A percentile compares a stretch with the other conserved stretches of the same genome.
phyloP scores from a whole-genome alignment of 1,140 invertebrate species.

The Drosophila sechellia region DNA sequence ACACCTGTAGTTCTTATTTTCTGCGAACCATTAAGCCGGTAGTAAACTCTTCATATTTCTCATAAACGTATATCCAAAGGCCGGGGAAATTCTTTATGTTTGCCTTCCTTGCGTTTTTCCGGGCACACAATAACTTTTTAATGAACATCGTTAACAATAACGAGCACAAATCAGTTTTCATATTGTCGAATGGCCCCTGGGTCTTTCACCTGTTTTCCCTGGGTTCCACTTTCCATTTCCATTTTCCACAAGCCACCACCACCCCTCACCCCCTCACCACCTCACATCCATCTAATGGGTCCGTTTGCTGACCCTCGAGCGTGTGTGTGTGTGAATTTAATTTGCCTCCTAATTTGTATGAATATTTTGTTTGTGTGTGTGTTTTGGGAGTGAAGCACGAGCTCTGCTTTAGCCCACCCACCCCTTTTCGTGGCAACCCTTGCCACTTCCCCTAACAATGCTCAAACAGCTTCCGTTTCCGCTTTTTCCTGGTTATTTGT shows the following conservation, averaged over 20 bases:
- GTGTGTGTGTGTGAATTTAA: constrained; percentile 49
- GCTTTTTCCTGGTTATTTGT: constrained; percentile 34
- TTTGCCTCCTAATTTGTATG: constrained; percentile 74
- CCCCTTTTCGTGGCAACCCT: constrained; percentile 18
- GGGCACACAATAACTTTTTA: constrained; percentile 51
- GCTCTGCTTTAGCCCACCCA: neutral
- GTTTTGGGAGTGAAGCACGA: constrained; percentile 27
- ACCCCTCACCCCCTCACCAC: neutral
- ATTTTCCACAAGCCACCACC: neutral
- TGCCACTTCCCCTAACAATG: constrained; percentile 43
- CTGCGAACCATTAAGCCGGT: constrained; percentile 20
- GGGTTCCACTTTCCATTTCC: constrained; percentile 25
- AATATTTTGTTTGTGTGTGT: constrained; percentile 52
- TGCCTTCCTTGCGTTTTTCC: constrained; percentile 4
- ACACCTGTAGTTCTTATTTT: constrained; percentile 23
- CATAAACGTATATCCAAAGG: constrained; percentile 15
- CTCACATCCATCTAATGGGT: constrained; percentile 17
- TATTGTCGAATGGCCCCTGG: constrained; percentile 33
- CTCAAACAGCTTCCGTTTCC: constrained; percentile 78
- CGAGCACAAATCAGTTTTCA: constrained; percentile 50
- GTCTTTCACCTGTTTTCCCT: constrained; percentile 15
- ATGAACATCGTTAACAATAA: constrained; percentile 53
- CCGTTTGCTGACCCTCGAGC: constrained; percentile 54
- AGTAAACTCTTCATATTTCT: constrained; percentile 41
- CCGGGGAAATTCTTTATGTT: constrained; percentile 22